A percentile compares a stretch with the other conserved stretches of the same genome.
These are phyloP conservation scores for Collichthys lucidus DNA, from an alignment of 2,113 vertebrate genomes.

Conservation along the genomic window DNA sequence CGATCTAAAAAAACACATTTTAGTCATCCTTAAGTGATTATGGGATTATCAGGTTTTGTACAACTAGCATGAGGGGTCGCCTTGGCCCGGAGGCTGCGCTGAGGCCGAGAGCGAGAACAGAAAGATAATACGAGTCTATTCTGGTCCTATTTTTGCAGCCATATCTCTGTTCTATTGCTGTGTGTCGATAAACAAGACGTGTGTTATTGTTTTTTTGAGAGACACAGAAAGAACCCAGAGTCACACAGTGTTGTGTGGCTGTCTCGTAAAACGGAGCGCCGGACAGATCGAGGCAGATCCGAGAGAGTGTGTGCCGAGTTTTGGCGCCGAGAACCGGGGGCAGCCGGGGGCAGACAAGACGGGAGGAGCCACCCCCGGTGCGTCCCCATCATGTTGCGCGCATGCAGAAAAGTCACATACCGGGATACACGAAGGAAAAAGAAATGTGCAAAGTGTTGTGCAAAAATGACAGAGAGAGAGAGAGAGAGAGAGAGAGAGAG, in stretches of 20 bases:
- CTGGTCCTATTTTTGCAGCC: constrained; percentile 37
- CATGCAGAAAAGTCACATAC: background rate
- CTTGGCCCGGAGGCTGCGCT: background rate
- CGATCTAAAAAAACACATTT: background rate
- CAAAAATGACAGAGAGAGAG: constrained; percentile 1
- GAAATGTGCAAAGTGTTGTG: constrained; percentile 19
- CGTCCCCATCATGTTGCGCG: constrained; percentile 8
- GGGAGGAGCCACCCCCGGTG: constrained; percentile 56
- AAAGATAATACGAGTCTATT: constrained; percentile 15
- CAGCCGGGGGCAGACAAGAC: constrained; percentile 48
- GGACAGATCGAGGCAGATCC: constrained; percentile 12
- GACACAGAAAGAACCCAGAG: constrained; percentile 18
- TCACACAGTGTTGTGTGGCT: background rate
- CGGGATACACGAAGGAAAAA: background rate
- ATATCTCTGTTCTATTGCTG: constrained; percentile 37
- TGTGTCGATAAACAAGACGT: constrained; percentile 51
- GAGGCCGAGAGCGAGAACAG: background rate
- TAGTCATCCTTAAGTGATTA: background rate
- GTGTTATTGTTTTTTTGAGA: background rate
- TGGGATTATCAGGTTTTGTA: background rate
- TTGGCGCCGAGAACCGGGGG: constrained; percentile 63
- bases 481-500: constrained; percentile 48
- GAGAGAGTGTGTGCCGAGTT: constrained; percentile 23
- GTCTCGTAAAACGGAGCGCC: constrained; percentile 4
- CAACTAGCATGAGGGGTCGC: background rate